Percentiles rank a stretch among this genome's conserved stretches.
Evolutionary conservation across 1,140 invertebrate genomes (phyloP).

Genomic region (Frieseomelitta varia): DNA sequence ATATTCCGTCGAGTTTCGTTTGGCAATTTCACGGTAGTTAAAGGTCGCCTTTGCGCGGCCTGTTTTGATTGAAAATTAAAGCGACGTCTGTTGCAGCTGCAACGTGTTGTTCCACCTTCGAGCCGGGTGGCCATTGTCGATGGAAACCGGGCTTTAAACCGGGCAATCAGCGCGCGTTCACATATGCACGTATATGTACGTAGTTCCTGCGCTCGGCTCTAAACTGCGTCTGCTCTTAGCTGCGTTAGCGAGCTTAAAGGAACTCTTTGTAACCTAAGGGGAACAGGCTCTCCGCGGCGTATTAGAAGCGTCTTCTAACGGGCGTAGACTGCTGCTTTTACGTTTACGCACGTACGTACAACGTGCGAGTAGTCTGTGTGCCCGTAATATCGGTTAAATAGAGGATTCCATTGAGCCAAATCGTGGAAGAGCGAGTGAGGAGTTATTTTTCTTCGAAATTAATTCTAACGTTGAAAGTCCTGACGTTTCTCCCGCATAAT

Average conservation of each 20-base stretch:
- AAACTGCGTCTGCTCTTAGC: no score
- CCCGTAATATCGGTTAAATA: not conserved
- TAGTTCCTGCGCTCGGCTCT: no score
- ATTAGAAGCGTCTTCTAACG: constrained; percentile 57
- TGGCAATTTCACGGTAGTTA: not conserved
- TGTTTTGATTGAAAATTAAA: constrained; percentile 31
- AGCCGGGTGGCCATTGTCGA: constrained; percentile 49
- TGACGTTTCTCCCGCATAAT: no score
- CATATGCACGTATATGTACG: no score
- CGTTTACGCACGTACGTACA: no score
- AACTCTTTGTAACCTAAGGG: constrained; percentile 42
- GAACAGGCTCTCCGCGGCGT: constrained; percentile 39
- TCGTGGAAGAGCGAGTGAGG: no score
- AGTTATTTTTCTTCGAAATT: not conserved
- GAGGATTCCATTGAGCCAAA: not conserved
- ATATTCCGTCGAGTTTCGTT: no score
- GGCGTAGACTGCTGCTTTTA: not conserved
- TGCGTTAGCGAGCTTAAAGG: constrained; percentile 9
- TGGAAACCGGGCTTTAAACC: constrained; percentile 59
- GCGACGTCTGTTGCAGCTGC: constrained; percentile 6
- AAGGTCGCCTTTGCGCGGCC: not conserved
- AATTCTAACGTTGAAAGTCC: no score
- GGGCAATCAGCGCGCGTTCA: constrained; percentile 56
- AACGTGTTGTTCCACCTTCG: not conserved
- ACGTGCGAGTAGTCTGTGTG: not conserved